Percentiles rank a stretch among this genome's conserved stretches.
Evolutionary conservation across 2,888 invertebrate genomes (phyloP).

Genomic region (Lasioglossum pauxillum): DNA sequence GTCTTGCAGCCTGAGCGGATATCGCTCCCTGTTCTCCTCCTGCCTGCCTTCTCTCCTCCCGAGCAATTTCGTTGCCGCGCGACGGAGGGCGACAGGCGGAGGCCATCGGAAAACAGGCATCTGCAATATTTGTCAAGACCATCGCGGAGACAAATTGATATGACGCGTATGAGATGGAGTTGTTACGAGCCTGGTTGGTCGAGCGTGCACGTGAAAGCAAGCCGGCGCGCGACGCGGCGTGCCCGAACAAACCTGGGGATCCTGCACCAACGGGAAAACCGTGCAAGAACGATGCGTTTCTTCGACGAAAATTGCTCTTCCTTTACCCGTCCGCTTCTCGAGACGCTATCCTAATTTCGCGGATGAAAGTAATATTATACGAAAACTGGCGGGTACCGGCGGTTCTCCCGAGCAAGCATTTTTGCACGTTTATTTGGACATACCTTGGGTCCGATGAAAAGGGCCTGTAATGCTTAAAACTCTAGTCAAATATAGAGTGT

Average conservation of each 20-base stretch:
- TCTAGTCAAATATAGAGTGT: neutral
- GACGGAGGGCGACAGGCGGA: constrained; percentile 61
- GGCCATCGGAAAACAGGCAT: constrained; percentile 53
- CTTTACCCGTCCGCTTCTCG: neutral
- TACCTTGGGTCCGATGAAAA: neutral
- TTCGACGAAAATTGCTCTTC: neutral
- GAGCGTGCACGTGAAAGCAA: constrained; percentile 29
- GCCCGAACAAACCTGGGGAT: neutral
- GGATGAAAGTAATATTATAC: constrained; percentile 3
- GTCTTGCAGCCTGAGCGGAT: constrained; percentile 73
- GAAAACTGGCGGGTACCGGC: neutral
- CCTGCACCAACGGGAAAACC: constrained; percentile 6
- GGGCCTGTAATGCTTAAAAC: neutral
- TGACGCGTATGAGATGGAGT: constrained; percentile 76
- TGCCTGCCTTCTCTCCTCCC: constrained; percentile 41
- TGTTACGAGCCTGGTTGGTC: constrained; percentile 63
- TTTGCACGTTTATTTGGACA: neutral
- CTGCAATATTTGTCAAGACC: constrained; percentile 78
- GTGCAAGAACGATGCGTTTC: constrained; percentile 12
- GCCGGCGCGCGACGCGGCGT: neutral
- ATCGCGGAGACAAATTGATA: constrained; percentile 77
- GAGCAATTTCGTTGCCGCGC: constrained; percentile 70
- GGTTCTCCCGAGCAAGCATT: neutral
- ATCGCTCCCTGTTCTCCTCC: constrained; percentile 49
- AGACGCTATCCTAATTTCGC: constrained; percentile 9